These are phyloP conservation scores for Brachyptera risi DNA, from an alignment of 2,888 invertebrate genomes.

Conservation along the genomic window DNA sequence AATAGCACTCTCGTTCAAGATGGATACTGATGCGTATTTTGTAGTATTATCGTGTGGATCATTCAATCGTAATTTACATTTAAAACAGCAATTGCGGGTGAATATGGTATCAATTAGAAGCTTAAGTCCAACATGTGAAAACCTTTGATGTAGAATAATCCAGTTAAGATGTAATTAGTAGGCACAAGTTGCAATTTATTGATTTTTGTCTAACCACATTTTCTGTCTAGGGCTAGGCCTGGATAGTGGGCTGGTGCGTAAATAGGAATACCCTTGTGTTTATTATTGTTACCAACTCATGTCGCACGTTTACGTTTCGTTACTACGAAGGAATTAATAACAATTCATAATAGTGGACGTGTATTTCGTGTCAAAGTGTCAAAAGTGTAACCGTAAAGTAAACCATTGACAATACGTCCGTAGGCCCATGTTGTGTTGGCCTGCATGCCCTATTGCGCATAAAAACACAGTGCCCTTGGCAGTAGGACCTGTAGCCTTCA, in stretches of 20 bases:
- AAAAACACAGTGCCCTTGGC: slow-evolving; percentile 46
- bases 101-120: slow-evolving; percentile 13
- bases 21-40: slow-evolving; percentile 38
- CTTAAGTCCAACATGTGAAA: slow-evolving; percentile 14
- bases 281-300: background rate
- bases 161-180: slow-evolving; percentile 24
- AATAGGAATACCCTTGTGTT: slow-evolving; percentile 20
- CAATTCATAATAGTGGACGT: slow-evolving; percentile 37
- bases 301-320: background rate
- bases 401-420: too few relatives aligned
- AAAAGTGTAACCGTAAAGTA: too few relatives aligned
- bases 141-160: slow-evolving; percentile 27
- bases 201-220: slow-evolving; percentile 32
- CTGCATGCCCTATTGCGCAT: slow-evolving; percentile 43
- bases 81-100: slow-evolving; percentile 22
- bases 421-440: slow-evolving; percentile 38
- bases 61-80: slow-evolving; percentile 25
- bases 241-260: slow-evolving; percentile 1
- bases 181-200: slow-evolving; percentile 31
- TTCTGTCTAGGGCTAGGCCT: slow-evolving; percentile 29
- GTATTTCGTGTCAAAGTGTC: too few relatives aligned
- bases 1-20: too few relatives aligned
- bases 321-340: background rate
- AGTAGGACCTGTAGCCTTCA: slow-evolving; percentile 35
- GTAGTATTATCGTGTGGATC: slow-evolving; percentile 34